Evolutionary conservation across 2,888 invertebrate genomes (phyloP), one percentile per base, ranked within the genome.

Genomic region (Hartigia nigra): DNA sequence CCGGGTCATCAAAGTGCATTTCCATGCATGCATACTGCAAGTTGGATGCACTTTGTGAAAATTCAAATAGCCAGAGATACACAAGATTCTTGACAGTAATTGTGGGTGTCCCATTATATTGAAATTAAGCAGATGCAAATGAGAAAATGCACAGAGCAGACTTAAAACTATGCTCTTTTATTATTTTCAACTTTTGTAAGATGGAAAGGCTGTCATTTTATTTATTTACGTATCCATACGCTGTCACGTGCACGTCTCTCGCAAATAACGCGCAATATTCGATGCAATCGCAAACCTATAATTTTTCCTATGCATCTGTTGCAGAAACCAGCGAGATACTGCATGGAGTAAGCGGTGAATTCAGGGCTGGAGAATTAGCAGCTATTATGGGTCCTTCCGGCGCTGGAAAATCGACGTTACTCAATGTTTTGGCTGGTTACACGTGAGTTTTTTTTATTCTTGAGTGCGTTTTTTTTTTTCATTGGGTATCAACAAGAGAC

Each of bases 371-470:
- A 31, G 93, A 95, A 83, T 88, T 95, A 76, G 94, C 95, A 0
- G 95, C 95, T 74, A 95, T 95, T 81, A 95, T 95, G 94, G 95
- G 95, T 0, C 95, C 95, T 4, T 95, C 95, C 0, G 95, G 95
- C 3, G 95, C 95, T 0, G 96, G 97, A 74, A 97, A 98, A 90
- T 97, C 97, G 77, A 97, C 98, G 0, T 93, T 98, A 4, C 95
- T 98, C 91, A 98, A 98, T 90, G 97, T 98, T 80, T 93, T 98
- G 77, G 97, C 97, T 35, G 98, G 97, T 76, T 98, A 96, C 92
- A 95, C 95, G 98, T 97, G 92, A 95, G 96, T 94, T 4, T 81
- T 78, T 36, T 70, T 78, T 55, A 72, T 5, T 75, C 32, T 70
- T 12, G 72, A 74, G 23, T 4, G 55, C 39, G 1, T 0, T 9